Evolutionary conservation across 2,888 invertebrate species (phyloP).

Genomic region (Boloria selene): DNA sequence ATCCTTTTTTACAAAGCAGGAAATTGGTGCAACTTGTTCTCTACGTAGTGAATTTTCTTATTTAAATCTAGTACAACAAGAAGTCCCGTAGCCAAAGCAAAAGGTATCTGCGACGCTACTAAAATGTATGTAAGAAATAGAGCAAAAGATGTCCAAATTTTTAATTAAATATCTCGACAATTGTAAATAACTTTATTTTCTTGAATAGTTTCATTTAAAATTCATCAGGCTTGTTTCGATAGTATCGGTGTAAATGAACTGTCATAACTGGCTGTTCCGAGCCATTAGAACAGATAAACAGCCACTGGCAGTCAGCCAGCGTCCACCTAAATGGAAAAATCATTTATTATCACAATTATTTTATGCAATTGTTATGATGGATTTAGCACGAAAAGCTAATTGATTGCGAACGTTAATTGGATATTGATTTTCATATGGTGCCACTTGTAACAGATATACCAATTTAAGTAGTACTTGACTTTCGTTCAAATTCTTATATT

Average conservation of each 20-base stretch:
- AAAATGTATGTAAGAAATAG: background rate
- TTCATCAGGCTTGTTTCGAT: conserved; percentile 40
- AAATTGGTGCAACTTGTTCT: too few species aligned
- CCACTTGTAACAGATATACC: background rate
- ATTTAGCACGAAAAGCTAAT: conserved; percentile 32
- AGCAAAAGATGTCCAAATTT: background rate
- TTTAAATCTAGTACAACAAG: too few species aligned
- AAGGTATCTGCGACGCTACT: too few species aligned
- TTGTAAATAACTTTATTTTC: conserved; percentile 12
- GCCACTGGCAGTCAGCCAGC: conserved; percentile 43
- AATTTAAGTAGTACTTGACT: background rate
- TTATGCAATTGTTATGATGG: conserved; percentile 28
- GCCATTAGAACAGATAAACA: conserved; percentile 53
- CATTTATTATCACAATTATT: conserved; percentile 41
- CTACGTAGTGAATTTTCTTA: too few species aligned
- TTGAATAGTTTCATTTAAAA: conserved; percentile 34
- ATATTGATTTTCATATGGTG: conserved; percentile 15
- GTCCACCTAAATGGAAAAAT: conserved; percentile 37
- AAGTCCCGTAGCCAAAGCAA: too few species aligned
- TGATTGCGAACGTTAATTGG: conserved; percentile 27
- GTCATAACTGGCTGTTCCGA: conserved; percentile 65
- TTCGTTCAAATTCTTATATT: too few species aligned
- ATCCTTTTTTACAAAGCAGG: too few species aligned
- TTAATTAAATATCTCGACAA: conserved; percentile 9
- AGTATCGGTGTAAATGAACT: conserved; percentile 50